phyloP scores from a whole-genome alignment of 2,797 vertebrate species.

The Silurus lanzhouensis region DNA sequence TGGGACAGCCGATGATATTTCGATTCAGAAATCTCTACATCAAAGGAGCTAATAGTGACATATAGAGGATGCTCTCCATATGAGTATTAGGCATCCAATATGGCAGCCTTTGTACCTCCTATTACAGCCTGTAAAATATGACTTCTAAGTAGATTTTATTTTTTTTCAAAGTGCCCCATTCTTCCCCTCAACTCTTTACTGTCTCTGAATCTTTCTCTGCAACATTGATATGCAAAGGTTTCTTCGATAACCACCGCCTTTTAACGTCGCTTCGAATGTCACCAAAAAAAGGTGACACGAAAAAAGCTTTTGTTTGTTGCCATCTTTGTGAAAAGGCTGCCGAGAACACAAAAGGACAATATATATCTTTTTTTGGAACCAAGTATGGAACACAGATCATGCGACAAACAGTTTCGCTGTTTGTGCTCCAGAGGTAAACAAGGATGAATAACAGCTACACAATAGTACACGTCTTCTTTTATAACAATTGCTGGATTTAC shows the following conservation, averaged over 20 bases:
- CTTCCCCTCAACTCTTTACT: background rate
- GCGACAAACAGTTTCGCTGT: background rate
- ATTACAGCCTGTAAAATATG: slow-evolving; percentile 2
- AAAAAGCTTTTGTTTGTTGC: slow-evolving; percentile 28
- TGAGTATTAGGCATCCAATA: background rate
- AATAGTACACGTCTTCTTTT: background rate
- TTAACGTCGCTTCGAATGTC: background rate
- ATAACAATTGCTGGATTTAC: background rate
- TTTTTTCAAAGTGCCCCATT: background rate
- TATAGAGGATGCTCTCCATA: slow-evolving; percentile 22
- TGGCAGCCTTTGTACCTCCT: background rate
- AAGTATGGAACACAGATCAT: background rate
- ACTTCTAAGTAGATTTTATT: background rate
- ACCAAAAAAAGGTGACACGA: background rate
- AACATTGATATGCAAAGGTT: background rate
- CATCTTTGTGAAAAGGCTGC: background rate
- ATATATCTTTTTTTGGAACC: background rate
- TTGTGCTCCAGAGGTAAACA: background rate
- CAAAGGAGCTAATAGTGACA: slow-evolving; percentile 28
- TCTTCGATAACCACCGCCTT: background rate
- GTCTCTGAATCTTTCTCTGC: background rate
- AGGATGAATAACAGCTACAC: background rate
- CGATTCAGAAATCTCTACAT: slow-evolving; percentile 16
- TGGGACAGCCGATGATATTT: slow-evolving; percentile 31
- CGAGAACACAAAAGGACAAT: background rate